phyloP scores from a whole-genome alignment of 1,140 invertebrate species.

The Drosophila navojoa region DNA sequence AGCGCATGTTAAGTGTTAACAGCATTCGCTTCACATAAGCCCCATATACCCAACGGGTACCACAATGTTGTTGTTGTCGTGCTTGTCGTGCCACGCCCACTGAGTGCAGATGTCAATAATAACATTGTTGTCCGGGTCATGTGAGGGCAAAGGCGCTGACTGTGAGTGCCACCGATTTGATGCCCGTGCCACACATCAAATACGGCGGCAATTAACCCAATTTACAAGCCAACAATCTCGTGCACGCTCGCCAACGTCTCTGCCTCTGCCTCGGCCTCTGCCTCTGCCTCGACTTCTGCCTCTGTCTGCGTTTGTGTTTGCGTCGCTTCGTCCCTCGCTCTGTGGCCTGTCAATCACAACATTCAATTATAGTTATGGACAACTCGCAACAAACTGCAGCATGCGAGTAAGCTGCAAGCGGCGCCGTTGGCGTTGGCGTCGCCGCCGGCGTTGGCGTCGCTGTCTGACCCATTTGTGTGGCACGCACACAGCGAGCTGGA shows the following conservation, averaged over 20 bases:
- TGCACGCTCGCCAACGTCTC: neutral
- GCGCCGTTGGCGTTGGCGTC: neutral
- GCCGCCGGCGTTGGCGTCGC: conserved; percentile 10
- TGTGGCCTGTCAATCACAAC: conserved; percentile 56
- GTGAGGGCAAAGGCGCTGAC: conserved; percentile 51
- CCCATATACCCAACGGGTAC: neutral
- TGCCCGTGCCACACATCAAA: conserved; percentile 19
- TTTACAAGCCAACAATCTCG: conserved; percentile 38
- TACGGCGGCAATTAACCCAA: conserved; percentile 68
- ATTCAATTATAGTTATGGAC: conserved; percentile 69
- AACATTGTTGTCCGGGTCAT: conserved; percentile 65
- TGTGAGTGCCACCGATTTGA: conserved; percentile 33
- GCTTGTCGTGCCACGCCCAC: neutral
- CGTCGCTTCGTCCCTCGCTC: neutral
- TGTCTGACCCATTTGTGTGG: conserved; percentile 42
- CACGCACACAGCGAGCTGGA: conserved; percentile 31
- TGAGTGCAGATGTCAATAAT: conserved; percentile 41
- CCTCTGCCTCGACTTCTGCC: no score
- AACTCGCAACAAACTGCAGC: conserved; percentile 45
- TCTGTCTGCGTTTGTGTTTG: no score
- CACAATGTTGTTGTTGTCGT: neutral
- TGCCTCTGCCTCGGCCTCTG: neutral
- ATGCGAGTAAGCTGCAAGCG: conserved; percentile 27
- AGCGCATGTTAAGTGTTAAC: neutral
- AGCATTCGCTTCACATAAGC: no score